Evolutionary conservation across 2,797 vertebrate genomes (phyloP).

Genomic region (Threskiornis aethiopicus): DNA sequence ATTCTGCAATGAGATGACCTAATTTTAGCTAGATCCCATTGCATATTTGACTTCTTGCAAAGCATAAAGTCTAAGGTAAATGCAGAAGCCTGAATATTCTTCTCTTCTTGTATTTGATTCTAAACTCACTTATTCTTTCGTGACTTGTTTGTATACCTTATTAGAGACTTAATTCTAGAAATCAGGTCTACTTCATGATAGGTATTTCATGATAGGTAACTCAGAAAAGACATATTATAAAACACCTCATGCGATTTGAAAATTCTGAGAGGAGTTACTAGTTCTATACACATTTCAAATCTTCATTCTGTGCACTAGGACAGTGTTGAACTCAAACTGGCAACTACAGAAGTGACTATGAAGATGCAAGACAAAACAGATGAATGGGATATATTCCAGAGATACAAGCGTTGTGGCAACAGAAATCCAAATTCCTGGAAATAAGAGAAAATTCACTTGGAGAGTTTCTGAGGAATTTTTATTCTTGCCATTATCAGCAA

Average conservation of each 20-base stretch:
- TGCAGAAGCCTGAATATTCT: background rate
- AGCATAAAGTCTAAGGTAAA: background rate
- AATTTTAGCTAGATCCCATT: background rate
- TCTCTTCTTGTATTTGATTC: background rate
- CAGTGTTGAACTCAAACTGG: background rate
- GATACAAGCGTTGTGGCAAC: background rate
- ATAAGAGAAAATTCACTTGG: background rate
- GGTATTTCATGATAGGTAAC: background rate
- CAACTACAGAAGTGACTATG: background rate
- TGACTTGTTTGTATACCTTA: background rate
- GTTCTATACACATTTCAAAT: background rate
- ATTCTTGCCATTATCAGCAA: background rate
- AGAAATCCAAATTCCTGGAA: background rate
- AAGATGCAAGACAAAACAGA: background rate
- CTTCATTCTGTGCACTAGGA: background rate
- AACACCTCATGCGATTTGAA: background rate
- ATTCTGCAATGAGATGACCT: background rate
- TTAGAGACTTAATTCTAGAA: background rate
- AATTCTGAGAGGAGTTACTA: background rate
- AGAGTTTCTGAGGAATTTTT: background rate
- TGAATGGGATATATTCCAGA: background rate
- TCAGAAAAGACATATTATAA: background rate
- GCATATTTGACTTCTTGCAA: background rate
- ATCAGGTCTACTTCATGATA: background rate
- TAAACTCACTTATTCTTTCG: background rate